Percentiles rank a stretch among this genome's conserved stretches.
Evolutionary conservation across 2,113 vertebrate genomes (phyloP).

Genomic region (Semnornis frantzii): DNA sequence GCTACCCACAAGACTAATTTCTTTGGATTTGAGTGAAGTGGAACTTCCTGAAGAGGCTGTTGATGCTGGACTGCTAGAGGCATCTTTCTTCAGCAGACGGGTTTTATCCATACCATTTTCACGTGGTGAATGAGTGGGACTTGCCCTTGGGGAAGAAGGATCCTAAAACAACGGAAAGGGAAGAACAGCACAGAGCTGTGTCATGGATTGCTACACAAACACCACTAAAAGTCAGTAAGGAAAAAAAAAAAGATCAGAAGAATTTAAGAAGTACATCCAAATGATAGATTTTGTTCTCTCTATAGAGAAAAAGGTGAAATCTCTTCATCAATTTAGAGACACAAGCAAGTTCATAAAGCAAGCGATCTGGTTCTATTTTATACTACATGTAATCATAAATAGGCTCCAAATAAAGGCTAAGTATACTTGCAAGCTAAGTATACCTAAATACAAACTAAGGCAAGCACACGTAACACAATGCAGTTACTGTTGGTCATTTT

Average conservation of each 20-base stretch:
- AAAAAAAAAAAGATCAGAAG: not conserved
- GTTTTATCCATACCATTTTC: slow-evolving; percentile 87
- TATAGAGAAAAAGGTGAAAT: not conserved
- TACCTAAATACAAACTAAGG: not conserved
- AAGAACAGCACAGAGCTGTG: not conserved
- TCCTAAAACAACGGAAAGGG: slow-evolving; percentile 69
- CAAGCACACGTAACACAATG: accelerated
- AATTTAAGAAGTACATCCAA: not conserved
- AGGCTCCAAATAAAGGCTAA: not conserved
- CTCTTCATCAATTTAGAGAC: not conserved
- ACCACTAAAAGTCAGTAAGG: not conserved
- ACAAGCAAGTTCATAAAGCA: not conserved
- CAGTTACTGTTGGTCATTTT: not conserved
- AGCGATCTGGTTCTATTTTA: not conserved
- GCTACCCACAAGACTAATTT: slow-evolving; percentile 80
- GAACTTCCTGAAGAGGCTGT: slow-evolving; percentile 86
- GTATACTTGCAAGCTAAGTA: not conserved
- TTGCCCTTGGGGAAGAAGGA: slow-evolving; percentile 83
- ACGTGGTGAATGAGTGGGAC: slow-evolving; percentile 83
- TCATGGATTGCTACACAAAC: not conserved
- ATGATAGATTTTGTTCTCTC: not conserved
- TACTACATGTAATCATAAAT: not conserved
- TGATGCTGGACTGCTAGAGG: slow-evolving; percentile 85
- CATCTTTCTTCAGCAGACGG: slow-evolving; percentile 84
- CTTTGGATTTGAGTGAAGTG: slow-evolving; percentile 87